phyloP scores from a whole-genome alignment of 2,113 vertebrate genomes.

The Cricetomys ansorgei region DNA sequence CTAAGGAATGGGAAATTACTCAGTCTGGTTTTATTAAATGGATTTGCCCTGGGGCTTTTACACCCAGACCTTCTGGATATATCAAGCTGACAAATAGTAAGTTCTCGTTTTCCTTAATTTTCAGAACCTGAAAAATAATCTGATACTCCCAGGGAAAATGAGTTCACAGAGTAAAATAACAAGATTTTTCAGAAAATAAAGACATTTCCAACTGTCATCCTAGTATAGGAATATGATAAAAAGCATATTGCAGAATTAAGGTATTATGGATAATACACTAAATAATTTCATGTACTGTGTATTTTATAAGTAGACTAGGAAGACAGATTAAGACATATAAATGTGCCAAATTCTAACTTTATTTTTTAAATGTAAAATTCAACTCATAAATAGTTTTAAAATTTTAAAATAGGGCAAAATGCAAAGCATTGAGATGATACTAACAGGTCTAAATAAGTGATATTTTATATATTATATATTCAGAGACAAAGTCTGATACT shows the following conservation, averaged over 20 bases:
- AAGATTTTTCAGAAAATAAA: conserved; percentile 8
- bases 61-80: neutral
- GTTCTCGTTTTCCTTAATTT: neutral
- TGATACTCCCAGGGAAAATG: neutral
- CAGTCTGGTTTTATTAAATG: neutral
- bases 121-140: neutral
- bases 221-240: neutral
- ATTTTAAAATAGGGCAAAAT: neutral
- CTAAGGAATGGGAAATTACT: neutral
- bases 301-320: neutral
- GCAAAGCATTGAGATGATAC: neutral
- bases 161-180: conserved; percentile 14
- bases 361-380: neutral
- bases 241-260: neutral
- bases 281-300: neutral
- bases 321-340: neutral
- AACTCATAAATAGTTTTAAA: neutral
- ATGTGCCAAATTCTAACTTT: neutral
- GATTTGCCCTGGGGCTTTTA: neutral
- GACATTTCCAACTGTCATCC: neutral
- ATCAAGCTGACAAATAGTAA: neutral
- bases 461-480: neutral
- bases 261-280: neutral
- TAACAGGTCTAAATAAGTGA: neutral
- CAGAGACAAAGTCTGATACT: neutral